Evolutionary conservation across 2,888 invertebrate genomes (phyloP), one percentile per base, ranked within the genome.

Genomic region (Aleiodes testaceus): DNA sequence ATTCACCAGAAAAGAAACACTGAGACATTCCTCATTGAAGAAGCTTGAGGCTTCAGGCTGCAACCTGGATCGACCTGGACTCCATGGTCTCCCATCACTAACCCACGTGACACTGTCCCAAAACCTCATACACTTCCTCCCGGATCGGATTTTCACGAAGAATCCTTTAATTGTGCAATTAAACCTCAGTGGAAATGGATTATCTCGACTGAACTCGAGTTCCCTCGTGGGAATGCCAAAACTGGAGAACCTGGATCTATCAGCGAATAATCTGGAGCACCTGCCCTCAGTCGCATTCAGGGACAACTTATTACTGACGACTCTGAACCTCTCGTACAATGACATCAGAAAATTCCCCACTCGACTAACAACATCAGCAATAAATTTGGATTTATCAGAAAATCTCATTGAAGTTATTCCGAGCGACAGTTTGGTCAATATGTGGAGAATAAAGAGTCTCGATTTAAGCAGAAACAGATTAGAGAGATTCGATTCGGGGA

Each of bases 381-480:
- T 69, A 2, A 72, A 75, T 2, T n/a, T 86, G 42, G 86, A 86
- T 61, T 30, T 83, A 0, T 82, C 85, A 0, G 74, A 73, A 5
- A 86, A 86, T 74, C 47, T 77, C 5, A 82, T 86, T 20, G 70
- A 44, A 6, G 68, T 59, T 1, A 26, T 86, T 3, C 71, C 77
- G 0, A 50, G 55, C 3, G 75, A 82, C 12, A 77, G 78, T 22
- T 67, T 84, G 16, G 55, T 64, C 0, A 74, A 78, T 9, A 84
- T 93, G 72, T 90, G 91, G 26, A 90, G 90, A 52, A 85, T 94
- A 12, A 86, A 89, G 45, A 89, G 88, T 74, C 82, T 94, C 70
- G 91, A 92, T 85, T 87, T 94, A 78, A 92, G 92, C 5, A 89
- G 92, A 75, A 95, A 94, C 85, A 88, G 92, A 67, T 85, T 94